These are phyloP conservation scores for Arctia plantaginis DNA, from an alignment of 2,888 invertebrate species.

Conservation along the genomic window DNA sequence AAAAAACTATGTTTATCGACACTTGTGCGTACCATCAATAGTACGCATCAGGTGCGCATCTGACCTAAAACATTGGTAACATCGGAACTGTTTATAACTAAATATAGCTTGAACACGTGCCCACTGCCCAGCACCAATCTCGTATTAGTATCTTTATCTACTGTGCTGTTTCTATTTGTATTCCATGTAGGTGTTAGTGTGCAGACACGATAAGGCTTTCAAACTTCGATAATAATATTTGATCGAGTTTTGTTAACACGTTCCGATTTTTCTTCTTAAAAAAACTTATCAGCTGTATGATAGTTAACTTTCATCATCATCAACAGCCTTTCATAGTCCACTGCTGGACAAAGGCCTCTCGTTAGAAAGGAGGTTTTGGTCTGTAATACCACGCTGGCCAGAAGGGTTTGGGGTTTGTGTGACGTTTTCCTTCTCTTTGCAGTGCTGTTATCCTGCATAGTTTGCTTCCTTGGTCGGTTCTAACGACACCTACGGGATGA, in stretches of 20 bases:
- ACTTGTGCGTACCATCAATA: neutral
- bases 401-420: too few species aligned
- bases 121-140: slow-evolving; percentile 1
- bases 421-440: too few species aligned
- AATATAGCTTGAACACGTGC: slow-evolving; percentile 26
- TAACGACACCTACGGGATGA: too few species aligned
- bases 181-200: neutral
- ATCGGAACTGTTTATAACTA: slow-evolving; percentile 10
- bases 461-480: too few species aligned
- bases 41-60: slow-evolving; percentile 8
- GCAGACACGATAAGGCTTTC: neutral
- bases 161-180: slow-evolving; percentile 10
- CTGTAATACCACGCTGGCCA: neutral
- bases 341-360: neutral
- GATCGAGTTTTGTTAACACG: neutral
- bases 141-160: slow-evolving; percentile 12
- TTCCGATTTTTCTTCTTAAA: neutral
- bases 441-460: too few species aligned
- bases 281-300: too few species aligned
- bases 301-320: too few species aligned
- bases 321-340: too few species aligned
- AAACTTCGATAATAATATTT: neutral
- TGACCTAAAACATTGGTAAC: slow-evolving; percentile 21
- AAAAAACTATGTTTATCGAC: neutral
- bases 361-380: neutral